These are phyloP conservation scores for Trididemnum nubilum DNA, from an alignment of 23 tunicate species.

Conservation along the genomic window DNA sequence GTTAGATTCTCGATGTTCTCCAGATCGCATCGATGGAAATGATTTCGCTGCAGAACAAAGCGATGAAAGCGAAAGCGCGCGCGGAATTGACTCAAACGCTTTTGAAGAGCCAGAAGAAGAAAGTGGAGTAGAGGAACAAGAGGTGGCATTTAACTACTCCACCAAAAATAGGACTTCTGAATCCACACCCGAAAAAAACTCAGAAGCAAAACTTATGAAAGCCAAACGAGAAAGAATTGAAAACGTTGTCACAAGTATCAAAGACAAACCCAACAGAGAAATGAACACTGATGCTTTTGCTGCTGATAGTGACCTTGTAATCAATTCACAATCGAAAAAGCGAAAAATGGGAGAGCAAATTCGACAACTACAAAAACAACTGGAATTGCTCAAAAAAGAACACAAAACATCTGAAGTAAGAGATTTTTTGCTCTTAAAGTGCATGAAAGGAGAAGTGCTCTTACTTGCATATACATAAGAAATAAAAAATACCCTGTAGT, in stretches of 20 bases:
- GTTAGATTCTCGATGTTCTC: constrained; percentile 18
- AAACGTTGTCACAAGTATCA: constrained; percentile 64
- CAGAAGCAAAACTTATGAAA: constrained; percentile 1
- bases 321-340: not conserved
- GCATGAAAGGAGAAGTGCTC: too few species aligned
- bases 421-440: too few species aligned
- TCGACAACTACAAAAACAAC: constrained; percentile 12
- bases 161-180: not conserved
- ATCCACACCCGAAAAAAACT: too few species aligned
- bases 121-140: constrained; percentile 1
- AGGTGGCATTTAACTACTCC: constrained; percentile 23
- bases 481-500: too few species aligned
- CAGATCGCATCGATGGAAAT: not conserved
- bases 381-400: constrained; percentile 24
- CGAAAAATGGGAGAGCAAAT: constrained; percentile 12
- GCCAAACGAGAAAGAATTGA: constrained; percentile 67
- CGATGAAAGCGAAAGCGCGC: not conserved
- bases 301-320: not conserved
- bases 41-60: not conserved
- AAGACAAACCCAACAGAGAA: constrained; percentile 30
- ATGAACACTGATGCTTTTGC: not conserved
- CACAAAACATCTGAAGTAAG: too few species aligned
- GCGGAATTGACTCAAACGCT: not conserved
- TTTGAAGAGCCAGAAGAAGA: not conserved
- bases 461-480: too few species aligned